Percentiles rank a stretch among this genome's conserved stretches.
Evolutionary conservation across 2,888 invertebrate species (phyloP).

Genomic region (Oegoconia quadripuncta): DNA sequence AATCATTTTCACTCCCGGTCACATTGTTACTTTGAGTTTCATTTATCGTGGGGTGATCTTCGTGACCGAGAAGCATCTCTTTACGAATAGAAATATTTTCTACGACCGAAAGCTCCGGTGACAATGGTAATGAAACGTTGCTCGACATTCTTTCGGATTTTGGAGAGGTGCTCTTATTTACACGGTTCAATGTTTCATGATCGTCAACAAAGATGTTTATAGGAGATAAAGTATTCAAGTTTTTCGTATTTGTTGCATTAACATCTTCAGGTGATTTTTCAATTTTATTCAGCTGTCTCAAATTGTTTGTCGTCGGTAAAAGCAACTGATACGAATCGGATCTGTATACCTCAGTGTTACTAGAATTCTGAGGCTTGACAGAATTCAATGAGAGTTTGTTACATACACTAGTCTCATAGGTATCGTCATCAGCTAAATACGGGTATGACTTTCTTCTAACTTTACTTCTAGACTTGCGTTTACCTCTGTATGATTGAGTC

Average conservation of each 20-base stretch:
- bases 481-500: slow-evolving; percentile 11
- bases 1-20: slow-evolving; percentile 15
- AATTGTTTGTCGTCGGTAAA: slow-evolving; percentile 31
- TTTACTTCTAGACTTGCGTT: slow-evolving; percentile 19
- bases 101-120: slow-evolving; percentile 65
- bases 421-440: slow-evolving; percentile 31
- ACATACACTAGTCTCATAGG: slow-evolving; percentile 11
- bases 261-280: slow-evolving; percentile 34
- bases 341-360: slow-evolving; percentile 43
- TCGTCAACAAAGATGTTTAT: slow-evolving; percentile 14
- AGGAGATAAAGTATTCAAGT: not conserved
- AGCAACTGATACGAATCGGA: slow-evolving; percentile 60
- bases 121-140: slow-evolving; percentile 52
- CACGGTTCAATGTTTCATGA: not conserved
- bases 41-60: slow-evolving; percentile 36
- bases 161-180: slow-evolving; percentile 1
- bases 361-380: slow-evolving; percentile 35
- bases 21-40: slow-evolving; percentile 32
- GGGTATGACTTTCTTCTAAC: slow-evolving; percentile 29
- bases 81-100: slow-evolving; percentile 58
- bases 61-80: slow-evolving; percentile 31
- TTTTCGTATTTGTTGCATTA: slow-evolving; percentile 7
- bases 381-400: slow-evolving; percentile 10
- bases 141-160: slow-evolving; percentile 42
- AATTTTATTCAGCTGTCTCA: slow-evolving; percentile 38